Conservation (phyloP, 2,888 invertebrate species). For the Oasisia sp. region DNA sequence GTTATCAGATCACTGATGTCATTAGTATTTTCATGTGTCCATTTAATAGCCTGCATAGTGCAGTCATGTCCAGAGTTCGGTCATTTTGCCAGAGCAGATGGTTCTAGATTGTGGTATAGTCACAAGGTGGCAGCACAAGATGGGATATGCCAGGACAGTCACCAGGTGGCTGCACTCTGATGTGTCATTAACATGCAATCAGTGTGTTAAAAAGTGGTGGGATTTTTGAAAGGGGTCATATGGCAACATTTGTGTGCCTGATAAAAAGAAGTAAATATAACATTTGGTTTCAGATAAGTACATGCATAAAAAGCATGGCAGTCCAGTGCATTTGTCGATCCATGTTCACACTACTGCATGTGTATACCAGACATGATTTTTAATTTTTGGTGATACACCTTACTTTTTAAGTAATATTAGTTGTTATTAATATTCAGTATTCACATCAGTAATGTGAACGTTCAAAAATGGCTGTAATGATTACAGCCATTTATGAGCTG, state of each 20-base stretch:
- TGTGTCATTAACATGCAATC: neutral
- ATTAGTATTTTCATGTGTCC: no score
- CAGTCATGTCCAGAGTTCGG: neutral
- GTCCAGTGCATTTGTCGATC: no score
- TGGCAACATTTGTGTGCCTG: neutral
- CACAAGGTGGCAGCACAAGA: neutral
- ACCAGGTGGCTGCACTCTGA: neutral
- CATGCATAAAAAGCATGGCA: neutral
- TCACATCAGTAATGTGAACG: no score
- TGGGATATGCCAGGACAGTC: neutral
- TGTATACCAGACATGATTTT: neutral
- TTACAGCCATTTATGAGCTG: no score
- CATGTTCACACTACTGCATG: no score
- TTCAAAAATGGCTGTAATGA: no score
- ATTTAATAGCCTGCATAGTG: neutral
- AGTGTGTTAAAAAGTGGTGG: neutral
- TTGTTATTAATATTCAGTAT: neutral
- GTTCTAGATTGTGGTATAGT: neutral
- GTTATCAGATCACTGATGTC: neutral
- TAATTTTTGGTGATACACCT: neutral
- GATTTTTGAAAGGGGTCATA: neutral
- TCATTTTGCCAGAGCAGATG: neutral
- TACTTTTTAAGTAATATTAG: neutral
- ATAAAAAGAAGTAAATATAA: neutral
- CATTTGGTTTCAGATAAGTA: neutral